Conservation (phyloP, 2,113 vertebrate genomes). For the Orthochromis indermauri region DNA sequence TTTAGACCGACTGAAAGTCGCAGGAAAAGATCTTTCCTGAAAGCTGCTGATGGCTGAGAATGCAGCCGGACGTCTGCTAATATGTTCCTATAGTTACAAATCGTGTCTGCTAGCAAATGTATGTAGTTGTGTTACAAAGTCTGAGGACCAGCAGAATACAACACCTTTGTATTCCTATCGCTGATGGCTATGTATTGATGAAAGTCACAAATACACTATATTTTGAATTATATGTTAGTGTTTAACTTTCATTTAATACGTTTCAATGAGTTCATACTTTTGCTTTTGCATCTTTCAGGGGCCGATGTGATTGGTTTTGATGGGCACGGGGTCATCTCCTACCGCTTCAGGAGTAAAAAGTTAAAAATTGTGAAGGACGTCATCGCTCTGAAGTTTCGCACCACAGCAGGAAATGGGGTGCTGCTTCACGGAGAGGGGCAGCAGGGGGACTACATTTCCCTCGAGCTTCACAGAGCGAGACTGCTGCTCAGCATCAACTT, state of each 20-base stretch:
- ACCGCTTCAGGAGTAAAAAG: constrained; percentile 92
- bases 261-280: neutral
- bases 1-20: neutral
- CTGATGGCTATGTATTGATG: neutral
- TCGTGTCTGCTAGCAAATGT: neutral
- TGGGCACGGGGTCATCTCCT: constrained; percentile 84
- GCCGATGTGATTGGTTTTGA: constrained; percentile 94
- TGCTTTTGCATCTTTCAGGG: constrained; percentile 66
- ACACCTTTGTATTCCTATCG: rapidly evolving
- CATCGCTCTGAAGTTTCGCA: constrained; percentile 89
- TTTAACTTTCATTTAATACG: neutral
- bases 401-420: constrained; percentile 82
- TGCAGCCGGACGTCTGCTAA: neutral
- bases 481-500: constrained; percentile 89
- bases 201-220: neutral
- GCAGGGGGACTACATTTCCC: constrained; percentile 91
- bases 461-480: constrained; percentile 84
- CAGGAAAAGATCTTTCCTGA: neutral
- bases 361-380: constrained; percentile 90
- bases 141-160: rapidly evolving
- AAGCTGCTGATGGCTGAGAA: neutral
- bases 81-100: rapidly evolving
- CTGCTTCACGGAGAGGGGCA: constrained; percentile 94
- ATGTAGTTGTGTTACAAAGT: neutral
- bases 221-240: neutral